phyloP scores from a whole-genome alignment of 53 echinoderm and acorn worm genomes.

The Holothuria scabra region DNA sequence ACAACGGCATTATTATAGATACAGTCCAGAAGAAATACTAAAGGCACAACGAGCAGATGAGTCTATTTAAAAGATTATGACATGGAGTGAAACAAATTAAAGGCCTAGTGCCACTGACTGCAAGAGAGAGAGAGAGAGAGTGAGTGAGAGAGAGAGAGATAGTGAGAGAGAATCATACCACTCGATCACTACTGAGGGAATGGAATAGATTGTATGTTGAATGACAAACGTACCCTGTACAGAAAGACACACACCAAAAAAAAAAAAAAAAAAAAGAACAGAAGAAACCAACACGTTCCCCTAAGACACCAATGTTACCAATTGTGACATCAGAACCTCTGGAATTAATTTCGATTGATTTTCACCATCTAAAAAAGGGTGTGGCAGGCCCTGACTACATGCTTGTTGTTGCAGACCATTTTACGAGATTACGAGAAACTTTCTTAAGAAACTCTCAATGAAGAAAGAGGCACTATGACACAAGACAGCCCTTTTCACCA shows the following conservation, averaged over 20 bases:
- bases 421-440: too few relatives aligned
- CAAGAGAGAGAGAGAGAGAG: too few relatives aligned
- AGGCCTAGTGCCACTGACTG: constrained; percentile 2
- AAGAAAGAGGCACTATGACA: too few relatives aligned
- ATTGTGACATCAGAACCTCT: constrained; percentile 63
- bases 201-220: constrained; percentile 3
- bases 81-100: constrained; percentile 14
- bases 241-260: constrained; percentile 31
- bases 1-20: background rate
- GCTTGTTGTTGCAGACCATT: too few relatives aligned
- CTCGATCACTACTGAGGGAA: constrained; percentile 14
- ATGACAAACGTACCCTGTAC: constrained; percentile 46
- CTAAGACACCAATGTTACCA: constrained; percentile 57
- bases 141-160: too few relatives aligned
- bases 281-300: constrained; percentile 44
- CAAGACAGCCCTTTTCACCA: too few relatives aligned
- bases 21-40: constrained; percentile 31
- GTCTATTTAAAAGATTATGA: constrained; percentile 19
- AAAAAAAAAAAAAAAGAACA: too few relatives aligned
- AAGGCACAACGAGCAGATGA: constrained; percentile 37
- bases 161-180: background rate
- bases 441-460: too few relatives aligned
- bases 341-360: constrained; percentile 60
- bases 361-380: constrained; percentile 68
- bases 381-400: constrained; percentile 70